Evolutionary conservation across 35 echinoderm and acorn worm species (phyloP).

Genomic region (Lytechinus variegatus): DNA sequence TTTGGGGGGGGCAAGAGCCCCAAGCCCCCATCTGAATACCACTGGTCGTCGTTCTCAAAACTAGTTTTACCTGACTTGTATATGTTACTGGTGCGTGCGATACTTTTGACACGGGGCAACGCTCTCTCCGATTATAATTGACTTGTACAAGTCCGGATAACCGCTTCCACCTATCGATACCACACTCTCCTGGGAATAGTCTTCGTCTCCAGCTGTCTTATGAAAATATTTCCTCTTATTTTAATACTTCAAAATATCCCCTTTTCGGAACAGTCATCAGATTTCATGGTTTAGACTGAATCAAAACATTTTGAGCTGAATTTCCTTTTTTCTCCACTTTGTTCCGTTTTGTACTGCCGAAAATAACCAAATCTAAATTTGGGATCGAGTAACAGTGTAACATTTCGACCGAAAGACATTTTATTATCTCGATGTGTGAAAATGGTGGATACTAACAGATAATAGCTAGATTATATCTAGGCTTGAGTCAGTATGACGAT

Average conservation of each 20-base stretch:
- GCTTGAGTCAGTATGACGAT: too few relatives aligned
- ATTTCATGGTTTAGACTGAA: not conserved
- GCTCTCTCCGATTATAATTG: not conserved
- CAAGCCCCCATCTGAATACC: too few relatives aligned
- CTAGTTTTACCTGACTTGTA: not conserved
- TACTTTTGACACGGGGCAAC: slow-evolving; percentile 8
- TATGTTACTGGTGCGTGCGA: not conserved
- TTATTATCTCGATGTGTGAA: not conserved
- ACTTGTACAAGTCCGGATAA: slow-evolving; percentile 6
- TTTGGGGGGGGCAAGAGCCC: too few relatives aligned
- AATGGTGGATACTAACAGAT: not conserved
- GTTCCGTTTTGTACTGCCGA: not conserved
- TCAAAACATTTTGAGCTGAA: slow-evolving; percentile 2
- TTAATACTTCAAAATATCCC: not conserved
- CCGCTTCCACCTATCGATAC: not conserved
- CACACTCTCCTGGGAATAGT: not conserved
- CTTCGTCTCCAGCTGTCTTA: not conserved
- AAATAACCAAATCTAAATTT: not conserved
- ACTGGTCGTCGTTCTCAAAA: too few relatives aligned
- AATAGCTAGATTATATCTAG: too few relatives aligned
- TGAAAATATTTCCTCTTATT: not conserved
- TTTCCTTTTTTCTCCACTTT: not conserved
- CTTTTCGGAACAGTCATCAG: not conserved
- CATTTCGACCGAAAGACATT: not conserved
- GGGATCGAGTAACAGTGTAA: not conserved